Percentiles rank a stretch among this genome's conserved stretches.
Conservation (phyloP, 2,888 invertebrate genomes). For the Scaptomyza caliginosa region DNA sequence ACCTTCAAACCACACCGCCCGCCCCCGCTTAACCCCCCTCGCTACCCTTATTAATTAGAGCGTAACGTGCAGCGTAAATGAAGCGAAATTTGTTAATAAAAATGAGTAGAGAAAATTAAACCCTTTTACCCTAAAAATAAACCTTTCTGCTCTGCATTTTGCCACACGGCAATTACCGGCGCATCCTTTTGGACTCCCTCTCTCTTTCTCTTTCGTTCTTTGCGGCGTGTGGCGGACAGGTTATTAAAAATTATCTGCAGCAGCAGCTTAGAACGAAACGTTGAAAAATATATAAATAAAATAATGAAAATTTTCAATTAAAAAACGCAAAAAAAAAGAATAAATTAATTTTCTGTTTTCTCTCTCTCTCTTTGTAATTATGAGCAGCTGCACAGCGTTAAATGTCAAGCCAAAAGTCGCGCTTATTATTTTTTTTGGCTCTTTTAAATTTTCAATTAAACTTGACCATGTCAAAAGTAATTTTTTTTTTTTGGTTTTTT, state of each 20-base stretch:
- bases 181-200: conserved; percentile 47
- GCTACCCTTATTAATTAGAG: conserved; percentile 74
- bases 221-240: conserved; percentile 51
- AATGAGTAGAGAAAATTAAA: conserved; percentile 44
- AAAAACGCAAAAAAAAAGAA: conserved; percentile 75
- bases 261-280: conserved; percentile 33
- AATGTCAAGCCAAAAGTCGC: conserved; percentile 66
- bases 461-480: conserved; percentile 73
- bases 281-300: conserved; percentile 17
- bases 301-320: conserved; percentile 66
- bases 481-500: conserved; percentile 32
- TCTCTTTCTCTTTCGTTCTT: not conserved
- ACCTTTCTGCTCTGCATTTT: conserved; percentile 17
- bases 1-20: too few relatives aligned
- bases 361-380: conserved; percentile 57
- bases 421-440: conserved; percentile 36
- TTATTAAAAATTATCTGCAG: conserved; percentile 76
- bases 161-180: conserved; percentile 53
- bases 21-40: too few relatives aligned
- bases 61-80: conserved; percentile 73
- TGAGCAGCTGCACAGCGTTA: conserved; percentile 70
- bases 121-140: conserved; percentile 49
- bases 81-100: conserved; percentile 76
- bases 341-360: conserved; percentile 70
- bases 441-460: conserved; percentile 73